These are phyloP conservation scores for Gymnocypris eckloni DNA, from an alignment of 2,797 vertebrate species.

Conservation along the genomic window DNA sequence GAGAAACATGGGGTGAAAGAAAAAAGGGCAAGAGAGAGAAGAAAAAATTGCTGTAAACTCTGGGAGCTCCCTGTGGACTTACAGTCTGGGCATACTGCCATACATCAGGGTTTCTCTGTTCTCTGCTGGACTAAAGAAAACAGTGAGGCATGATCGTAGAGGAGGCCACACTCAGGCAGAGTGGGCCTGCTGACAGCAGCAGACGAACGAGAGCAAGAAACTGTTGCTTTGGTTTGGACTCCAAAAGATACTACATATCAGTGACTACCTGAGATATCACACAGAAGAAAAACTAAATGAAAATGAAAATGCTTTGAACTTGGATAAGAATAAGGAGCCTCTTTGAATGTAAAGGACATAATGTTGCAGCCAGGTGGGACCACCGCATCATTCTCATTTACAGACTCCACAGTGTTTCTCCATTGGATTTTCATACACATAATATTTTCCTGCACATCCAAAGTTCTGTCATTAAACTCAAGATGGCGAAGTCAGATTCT, in stretches of 20 bases:
- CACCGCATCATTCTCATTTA: not conserved
- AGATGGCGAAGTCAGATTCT: not conserved
- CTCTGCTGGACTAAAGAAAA: slow-evolving; percentile 51
- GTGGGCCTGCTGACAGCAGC: slow-evolving; percentile 31
- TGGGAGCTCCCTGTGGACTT: slow-evolving; percentile 62
- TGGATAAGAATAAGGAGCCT: slow-evolving; percentile 6
- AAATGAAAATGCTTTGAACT: slow-evolving; percentile 29
- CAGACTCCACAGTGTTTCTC: not conserved
- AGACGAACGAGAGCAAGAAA: slow-evolving; percentile 30
- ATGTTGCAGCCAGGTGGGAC: slow-evolving; percentile 13
- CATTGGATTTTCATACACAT: not conserved
- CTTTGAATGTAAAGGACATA: not conserved
- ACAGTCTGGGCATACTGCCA: slow-evolving; percentile 60
- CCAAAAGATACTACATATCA: not conserved
- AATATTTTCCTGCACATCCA: not conserved
- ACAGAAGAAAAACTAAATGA: slow-evolving; percentile 27
- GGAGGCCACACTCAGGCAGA: slow-evolving; percentile 36
- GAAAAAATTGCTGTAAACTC: slow-evolving; percentile 57
- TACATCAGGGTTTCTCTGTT: slow-evolving; percentile 59
- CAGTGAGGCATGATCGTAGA: slow-evolving; percentile 46
- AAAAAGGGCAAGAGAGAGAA: slow-evolving; percentile 41
- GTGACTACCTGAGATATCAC: not conserved
- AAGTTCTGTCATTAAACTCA: not conserved
- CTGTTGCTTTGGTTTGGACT: slow-evolving; percentile 23
- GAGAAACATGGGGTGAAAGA: slow-evolving; percentile 49